phyloP scores from a whole-genome alignment of 2,113 vertebrate species.

The Pteruthius melanotis region DNA sequence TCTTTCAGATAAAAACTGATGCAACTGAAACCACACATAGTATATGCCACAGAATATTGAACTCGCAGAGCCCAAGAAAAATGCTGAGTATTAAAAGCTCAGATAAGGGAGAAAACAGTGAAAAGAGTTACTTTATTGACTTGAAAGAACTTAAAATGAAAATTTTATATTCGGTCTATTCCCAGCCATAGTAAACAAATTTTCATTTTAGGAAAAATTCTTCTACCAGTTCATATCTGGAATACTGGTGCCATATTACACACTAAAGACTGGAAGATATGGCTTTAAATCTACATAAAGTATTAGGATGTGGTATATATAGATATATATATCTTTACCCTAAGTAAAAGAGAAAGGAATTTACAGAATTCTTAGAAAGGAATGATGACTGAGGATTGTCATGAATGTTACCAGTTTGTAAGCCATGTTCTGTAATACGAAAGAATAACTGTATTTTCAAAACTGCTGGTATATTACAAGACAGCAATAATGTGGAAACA shows the following conservation, averaged over 20 bases:
- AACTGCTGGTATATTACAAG: constrained; percentile 49
- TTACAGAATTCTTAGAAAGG: constrained; percentile 55
- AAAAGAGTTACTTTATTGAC: constrained; percentile 39
- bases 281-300: constrained; percentile 71
- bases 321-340: background rate
- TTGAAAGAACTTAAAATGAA: constrained; percentile 29
- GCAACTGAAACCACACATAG: background rate
- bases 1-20: constrained; percentile 3
- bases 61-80: constrained; percentile 58
- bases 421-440: background rate
- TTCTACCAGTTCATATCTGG: constrained; percentile 26
- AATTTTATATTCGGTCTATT: constrained; percentile 42
- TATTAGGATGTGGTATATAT: constrained; percentile 4
- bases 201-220: constrained; percentile 27
- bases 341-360: constrained; percentile 43
- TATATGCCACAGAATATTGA: constrained; percentile 26
- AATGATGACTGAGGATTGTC: constrained; percentile 42
- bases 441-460: constrained; percentile 34
- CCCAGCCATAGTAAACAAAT: constrained; percentile 49
- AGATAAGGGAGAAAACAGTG: constrained; percentile 52
- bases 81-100: constrained; percentile 59
- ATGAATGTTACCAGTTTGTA: constrained; percentile 28
- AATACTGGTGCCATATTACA: constrained; percentile 47
- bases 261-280: constrained; percentile 62
- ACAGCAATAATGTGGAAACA: constrained; percentile 40